These are phyloP conservation scores for Drosophila ambigua DNA, from an alignment of 1,140 invertebrate genomes.

Conservation along the genomic window DNA sequence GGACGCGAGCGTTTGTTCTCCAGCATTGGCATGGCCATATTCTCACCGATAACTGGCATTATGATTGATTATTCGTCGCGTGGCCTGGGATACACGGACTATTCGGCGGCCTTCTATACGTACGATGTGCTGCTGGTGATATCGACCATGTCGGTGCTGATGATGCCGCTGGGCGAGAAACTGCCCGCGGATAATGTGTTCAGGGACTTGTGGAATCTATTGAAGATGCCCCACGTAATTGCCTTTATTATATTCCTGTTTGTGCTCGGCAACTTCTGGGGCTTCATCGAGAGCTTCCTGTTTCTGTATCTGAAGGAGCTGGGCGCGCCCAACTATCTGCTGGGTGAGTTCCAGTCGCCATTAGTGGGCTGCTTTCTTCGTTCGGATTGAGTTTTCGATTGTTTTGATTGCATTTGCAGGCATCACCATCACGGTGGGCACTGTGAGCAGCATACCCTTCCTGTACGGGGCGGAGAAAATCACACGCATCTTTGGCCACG, in stretches of 20 bases:
- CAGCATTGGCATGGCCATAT: slow-evolving; percentile 91
- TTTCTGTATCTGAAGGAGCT: slow-evolving; percentile 93
- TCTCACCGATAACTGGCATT: slow-evolving; percentile 91
- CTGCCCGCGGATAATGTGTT: slow-evolving; percentile 89
- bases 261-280: slow-evolving; percentile 91
- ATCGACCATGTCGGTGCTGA: slow-evolving; percentile 88
- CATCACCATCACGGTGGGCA: slow-evolving; percentile 92
- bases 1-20: slow-evolving; percentile 91
- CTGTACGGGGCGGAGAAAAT: slow-evolving; percentile 91
- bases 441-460: slow-evolving; percentile 91
- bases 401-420: slow-evolving; percentile 77
- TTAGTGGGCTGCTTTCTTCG: background rate
- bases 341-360: slow-evolving; percentile 86
- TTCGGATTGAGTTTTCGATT: background rate
- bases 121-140: slow-evolving; percentile 89
- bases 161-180: slow-evolving; percentile 90
- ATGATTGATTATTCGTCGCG: slow-evolving; percentile 88
- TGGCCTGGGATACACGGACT: slow-evolving; percentile 89
- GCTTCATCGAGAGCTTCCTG: slow-evolving; percentile 93
- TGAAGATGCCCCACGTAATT: slow-evolving; percentile 90
- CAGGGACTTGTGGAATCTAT: slow-evolving; percentile 88
- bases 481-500: slow-evolving; percentile 91
- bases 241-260: slow-evolving; percentile 91
- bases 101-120: slow-evolving; percentile 91
- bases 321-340: slow-evolving; percentile 90